A percentile compares a stretch with the other conserved stretches of the same genome.
phyloP scores from a whole-genome alignment of 2,113 vertebrate genomes.

The Stigmatopora argus region DNA sequence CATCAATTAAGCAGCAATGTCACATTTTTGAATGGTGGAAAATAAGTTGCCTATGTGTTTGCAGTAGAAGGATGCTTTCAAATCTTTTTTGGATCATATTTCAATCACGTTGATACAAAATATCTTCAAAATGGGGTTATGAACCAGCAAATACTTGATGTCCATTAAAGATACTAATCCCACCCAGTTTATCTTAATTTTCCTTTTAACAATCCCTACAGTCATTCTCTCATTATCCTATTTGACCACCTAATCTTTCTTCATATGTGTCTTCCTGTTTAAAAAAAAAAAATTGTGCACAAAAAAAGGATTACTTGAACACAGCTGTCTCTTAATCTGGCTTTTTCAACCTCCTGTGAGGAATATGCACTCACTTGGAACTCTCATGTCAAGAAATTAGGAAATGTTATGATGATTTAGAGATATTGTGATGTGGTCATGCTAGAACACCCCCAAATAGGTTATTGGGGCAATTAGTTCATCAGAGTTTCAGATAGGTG shows the following conservation, averaged over 20 bases:
- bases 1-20: not conserved
- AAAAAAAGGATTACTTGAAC: slow-evolving; percentile 46
- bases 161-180: slow-evolving; percentile 7
- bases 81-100: not conserved
- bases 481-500: too few relatives aligned
- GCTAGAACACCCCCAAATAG: too few relatives aligned
- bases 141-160: not conserved
- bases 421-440: too few relatives aligned
- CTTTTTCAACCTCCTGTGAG: slow-evolving; percentile 46
- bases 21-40: not conserved
- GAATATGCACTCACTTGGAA: slow-evolving; percentile 59
- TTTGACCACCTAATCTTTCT: slow-evolving; percentile 13
- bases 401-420: too few relatives aligned
- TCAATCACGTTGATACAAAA: not conserved
- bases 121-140: not conserved
- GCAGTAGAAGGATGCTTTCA: not conserved
- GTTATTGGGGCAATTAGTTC: too few relatives aligned
- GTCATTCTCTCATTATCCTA: slow-evolving; percentile 4
- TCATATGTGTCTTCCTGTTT: slow-evolving; percentile 28
- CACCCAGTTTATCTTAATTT: slow-evolving; percentile 1
- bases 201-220: not conserved
- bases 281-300: slow-evolving; percentile 31
- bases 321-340: slow-evolving; percentile 45
- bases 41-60: not conserved
- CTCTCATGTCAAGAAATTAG: slow-evolving; percentile 11